Percentiles rank a stretch among this genome's conserved stretches.
Evolutionary conservation across 1,140 invertebrate genomes (phyloP).

Genomic region (Chironomus tepperi): DNA sequence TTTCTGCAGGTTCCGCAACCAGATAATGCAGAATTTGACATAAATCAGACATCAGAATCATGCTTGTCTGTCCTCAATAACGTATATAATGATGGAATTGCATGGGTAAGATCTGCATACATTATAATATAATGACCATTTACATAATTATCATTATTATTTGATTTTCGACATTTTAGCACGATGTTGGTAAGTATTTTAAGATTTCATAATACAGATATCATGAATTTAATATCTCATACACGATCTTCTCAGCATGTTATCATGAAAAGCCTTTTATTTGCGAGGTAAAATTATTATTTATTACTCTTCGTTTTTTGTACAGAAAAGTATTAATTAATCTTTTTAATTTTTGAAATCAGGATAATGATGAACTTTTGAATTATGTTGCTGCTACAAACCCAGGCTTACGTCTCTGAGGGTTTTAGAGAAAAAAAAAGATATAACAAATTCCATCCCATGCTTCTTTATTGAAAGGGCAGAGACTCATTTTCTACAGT

Average conservation of each 20-base stretch:
- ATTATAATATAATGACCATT: no score
- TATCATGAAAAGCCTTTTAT: slow-evolving; percentile 85
- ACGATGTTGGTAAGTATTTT: not conserved
- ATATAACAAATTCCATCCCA: no score
- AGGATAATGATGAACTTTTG: slow-evolving; percentile 72
- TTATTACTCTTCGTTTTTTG: not conserved
- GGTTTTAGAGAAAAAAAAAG: not conserved
- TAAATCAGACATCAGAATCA: slow-evolving; percentile 79
- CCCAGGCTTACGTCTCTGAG: slow-evolving; percentile 64
- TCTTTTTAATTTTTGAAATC: not conserved
- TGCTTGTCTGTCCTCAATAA: slow-evolving; percentile 81
- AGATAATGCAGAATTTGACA: slow-evolving; percentile 85
- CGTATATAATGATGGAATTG: slow-evolving; percentile 83
- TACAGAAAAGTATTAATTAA: not conserved
- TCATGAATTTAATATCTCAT: not conserved
- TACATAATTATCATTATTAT: no score
- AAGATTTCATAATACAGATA: not conserved
- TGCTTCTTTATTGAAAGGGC: no score
- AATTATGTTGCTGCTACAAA: slow-evolving; percentile 75
- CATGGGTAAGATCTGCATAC: slow-evolving; percentile 49
- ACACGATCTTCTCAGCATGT: slow-evolving; percentile 76
- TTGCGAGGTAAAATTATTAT: slow-evolving; percentile 50
- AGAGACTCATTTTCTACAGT: no score
- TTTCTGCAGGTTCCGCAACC: slow-evolving; percentile 53
- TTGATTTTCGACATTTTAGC: not conserved